Evolutionary conservation across 2,888 invertebrate genomes (phyloP).

Genomic region (Erebia palarica): DNA sequence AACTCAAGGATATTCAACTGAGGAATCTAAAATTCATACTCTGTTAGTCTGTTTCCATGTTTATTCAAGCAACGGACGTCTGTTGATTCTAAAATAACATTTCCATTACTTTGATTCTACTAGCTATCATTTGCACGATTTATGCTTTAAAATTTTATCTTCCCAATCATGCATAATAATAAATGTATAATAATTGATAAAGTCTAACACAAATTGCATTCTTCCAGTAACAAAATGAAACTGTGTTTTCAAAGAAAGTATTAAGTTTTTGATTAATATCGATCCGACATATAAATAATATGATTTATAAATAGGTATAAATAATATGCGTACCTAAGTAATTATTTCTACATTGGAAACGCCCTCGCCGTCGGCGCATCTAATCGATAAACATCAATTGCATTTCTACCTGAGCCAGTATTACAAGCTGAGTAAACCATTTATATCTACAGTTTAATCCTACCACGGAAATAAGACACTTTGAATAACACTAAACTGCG

Average conservation of each 20-base stretch:
- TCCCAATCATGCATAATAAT: background rate
- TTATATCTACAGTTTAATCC: background rate
- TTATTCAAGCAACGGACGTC: constrained; percentile 40
- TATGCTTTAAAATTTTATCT: background rate
- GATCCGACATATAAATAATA: constrained; percentile 13
- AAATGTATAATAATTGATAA: background rate
- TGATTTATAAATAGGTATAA: constrained; percentile 16
- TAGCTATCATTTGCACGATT: constrained; percentile 20
- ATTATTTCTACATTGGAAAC: constrained; percentile 51
- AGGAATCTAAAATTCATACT: constrained; percentile 36
- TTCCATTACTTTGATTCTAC: constrained; percentile 32
- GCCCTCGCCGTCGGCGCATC: constrained; percentile 60
- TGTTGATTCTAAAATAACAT: constrained; percentile 42
- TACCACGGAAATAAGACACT: background rate
- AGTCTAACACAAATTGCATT: background rate
- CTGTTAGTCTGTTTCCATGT: constrained; percentile 34
- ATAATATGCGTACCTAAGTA: constrained; percentile 44
- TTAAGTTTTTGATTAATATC: constrained; percentile 13
- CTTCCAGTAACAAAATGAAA: background rate
- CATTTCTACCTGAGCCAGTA: constrained; percentile 47
- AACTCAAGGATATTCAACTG: constrained; percentile 32
- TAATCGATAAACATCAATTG: constrained; percentile 70
- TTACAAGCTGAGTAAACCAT: constrained; percentile 37
- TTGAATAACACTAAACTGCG: background rate
- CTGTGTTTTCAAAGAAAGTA: background rate